A percentile compares a stretch with the other conserved stretches of the same genome.
phyloP scores from a whole-genome alignment of 2,888 invertebrate species.

The Habroteleia sp. region DNA sequence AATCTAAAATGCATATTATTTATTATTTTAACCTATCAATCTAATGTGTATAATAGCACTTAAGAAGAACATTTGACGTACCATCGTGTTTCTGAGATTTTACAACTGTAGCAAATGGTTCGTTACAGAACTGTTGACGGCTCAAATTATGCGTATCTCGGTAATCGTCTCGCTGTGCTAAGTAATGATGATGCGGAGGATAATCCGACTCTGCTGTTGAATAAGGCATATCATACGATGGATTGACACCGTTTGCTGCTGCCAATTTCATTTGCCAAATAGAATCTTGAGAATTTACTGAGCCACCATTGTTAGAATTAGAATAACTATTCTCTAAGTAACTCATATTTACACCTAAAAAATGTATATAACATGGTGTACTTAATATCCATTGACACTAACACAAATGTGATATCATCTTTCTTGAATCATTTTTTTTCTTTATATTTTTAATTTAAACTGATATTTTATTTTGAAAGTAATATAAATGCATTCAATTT shows the following conservation, averaged over 20 bases:
- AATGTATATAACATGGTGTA: too few relatives aligned
- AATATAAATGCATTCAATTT: too few relatives aligned
- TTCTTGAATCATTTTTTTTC: too few relatives aligned
- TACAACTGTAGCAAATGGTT: constrained; percentile 94
- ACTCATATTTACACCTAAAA: constrained; percentile 91
- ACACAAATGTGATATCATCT: too few relatives aligned
- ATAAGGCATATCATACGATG: constrained; percentile 90
- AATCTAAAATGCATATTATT: constrained; percentile 84
- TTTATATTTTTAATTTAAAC: too few relatives aligned
- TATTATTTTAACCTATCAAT: too few relatives aligned
- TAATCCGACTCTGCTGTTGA: constrained; percentile 90
- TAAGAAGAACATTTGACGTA: too few relatives aligned
- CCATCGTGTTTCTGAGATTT: constrained; percentile 96
- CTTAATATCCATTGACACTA: too few relatives aligned
- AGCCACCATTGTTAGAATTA: constrained; percentile 96
- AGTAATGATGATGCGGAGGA: constrained; percentile 91
- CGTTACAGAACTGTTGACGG: constrained; percentile 92
- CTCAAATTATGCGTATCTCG: constrained; percentile 91
- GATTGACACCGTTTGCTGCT: constrained; percentile 87
- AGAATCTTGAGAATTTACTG: constrained; percentile 96
- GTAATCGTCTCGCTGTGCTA: constrained; percentile 87
- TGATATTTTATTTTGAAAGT: too few relatives aligned
- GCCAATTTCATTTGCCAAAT: constrained; percentile 97
- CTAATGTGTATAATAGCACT: too few relatives aligned
- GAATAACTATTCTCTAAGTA: constrained; percentile 96